phyloP scores from a whole-genome alignment of 23 tunicate species.

The Halocynthia aurantium region DNA sequence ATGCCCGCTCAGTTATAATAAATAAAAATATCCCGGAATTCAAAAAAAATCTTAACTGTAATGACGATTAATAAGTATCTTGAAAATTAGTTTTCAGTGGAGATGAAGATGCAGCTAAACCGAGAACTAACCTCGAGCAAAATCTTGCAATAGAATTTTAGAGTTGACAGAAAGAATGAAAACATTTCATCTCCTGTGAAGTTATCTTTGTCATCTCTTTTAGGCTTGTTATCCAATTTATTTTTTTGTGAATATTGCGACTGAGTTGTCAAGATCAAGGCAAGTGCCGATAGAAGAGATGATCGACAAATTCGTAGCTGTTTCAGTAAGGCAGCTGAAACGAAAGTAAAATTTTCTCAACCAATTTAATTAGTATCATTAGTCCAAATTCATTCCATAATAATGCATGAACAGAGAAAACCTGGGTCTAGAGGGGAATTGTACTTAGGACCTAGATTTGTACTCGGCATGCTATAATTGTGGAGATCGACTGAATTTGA shows the following conservation, averaged over 20 bases:
- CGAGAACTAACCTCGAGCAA: conserved; percentile 3
- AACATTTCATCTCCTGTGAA: conserved; percentile 15
- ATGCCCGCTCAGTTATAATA: too few relatives aligned
- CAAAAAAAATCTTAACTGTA: too few relatives aligned
- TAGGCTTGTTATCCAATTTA: background rate
- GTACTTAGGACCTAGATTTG: too few relatives aligned
- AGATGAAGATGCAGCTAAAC: background rate
- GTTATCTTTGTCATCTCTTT: background rate
- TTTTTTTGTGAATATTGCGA: background rate
- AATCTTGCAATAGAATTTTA: conserved; percentile 21
- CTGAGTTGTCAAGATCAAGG: background rate
- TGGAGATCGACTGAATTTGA: too few relatives aligned
- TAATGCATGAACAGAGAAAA: too few relatives aligned
- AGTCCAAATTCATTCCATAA: too few relatives aligned
- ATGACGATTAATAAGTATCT: background rate
- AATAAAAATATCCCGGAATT: too few relatives aligned
- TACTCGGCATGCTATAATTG: too few relatives aligned
- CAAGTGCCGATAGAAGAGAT: background rate
- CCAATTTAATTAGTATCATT: too few relatives aligned
- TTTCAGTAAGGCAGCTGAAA: too few relatives aligned
- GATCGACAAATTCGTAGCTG: background rate
- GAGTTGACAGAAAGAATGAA: background rate
- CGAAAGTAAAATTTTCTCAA: too few relatives aligned
- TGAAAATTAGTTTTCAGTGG: background rate
- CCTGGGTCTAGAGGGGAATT: too few relatives aligned